Percentiles rank a stretch among this genome's conserved stretches.
phyloP scores from a whole-genome alignment of 1,140 invertebrate species.

The Oedothorax gibbosus region DNA sequence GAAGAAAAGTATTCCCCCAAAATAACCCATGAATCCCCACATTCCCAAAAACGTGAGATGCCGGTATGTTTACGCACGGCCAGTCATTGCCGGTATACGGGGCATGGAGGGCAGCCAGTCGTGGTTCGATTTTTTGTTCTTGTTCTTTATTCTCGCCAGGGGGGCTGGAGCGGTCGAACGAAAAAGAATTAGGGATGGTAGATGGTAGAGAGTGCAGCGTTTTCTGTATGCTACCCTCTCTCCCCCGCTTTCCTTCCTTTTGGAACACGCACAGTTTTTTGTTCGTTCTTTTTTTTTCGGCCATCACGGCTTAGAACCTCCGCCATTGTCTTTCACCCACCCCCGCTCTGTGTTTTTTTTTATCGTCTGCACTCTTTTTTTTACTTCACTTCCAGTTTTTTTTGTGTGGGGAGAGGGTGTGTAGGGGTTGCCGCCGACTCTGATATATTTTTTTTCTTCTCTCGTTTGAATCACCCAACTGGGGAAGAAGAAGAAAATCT shows the following conservation, averaged over 20 bases:
- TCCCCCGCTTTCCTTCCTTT: too few relatives aligned
- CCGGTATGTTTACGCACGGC: slow-evolving; percentile 16
- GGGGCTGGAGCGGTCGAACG: neutral
- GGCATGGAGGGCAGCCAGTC: slow-evolving; percentile 43
- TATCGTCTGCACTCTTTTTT: neutral
- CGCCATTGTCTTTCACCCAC: slow-evolving; percentile 25
- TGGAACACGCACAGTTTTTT: neutral
- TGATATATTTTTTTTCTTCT: neutral
- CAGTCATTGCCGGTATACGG: slow-evolving; percentile 9
- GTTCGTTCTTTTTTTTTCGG: slow-evolving; percentile 18
- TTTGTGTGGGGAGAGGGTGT: neutral
- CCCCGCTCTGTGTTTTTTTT: neutral
- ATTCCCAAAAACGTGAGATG: neutral
- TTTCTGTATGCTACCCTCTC: too few relatives aligned
- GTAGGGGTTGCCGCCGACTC: neutral
- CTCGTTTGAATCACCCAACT: slow-evolving; percentile 22
- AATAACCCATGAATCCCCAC: too few relatives aligned
- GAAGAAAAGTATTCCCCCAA: too few relatives aligned
- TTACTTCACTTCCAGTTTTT: neutral
- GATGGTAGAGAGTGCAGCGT: too few relatives aligned
- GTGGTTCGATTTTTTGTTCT: slow-evolving; percentile 4
- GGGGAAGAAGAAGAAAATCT: too few relatives aligned
- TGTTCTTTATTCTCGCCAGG: neutral
- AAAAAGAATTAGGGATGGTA: too few relatives aligned
- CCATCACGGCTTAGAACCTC: slow-evolving; percentile 37